phyloP scores from a whole-genome alignment of 2,888 invertebrate genomes.

The Parnassius glacialis region DNA sequence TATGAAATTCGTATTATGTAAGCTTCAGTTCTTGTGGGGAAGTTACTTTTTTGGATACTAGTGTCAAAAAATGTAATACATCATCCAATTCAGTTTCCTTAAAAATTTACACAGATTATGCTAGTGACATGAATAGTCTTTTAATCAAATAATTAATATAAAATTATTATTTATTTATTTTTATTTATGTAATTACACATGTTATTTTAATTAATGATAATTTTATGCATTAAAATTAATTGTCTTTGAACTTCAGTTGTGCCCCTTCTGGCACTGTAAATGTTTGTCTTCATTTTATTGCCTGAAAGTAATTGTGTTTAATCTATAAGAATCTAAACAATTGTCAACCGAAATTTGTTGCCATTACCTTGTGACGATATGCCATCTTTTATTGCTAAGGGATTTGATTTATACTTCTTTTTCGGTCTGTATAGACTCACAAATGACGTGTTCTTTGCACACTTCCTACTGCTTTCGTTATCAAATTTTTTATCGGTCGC shows the following conservation, averaged over 20 bases:
- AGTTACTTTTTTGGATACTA: no score
- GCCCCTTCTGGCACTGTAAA: neutral
- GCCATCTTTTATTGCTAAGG: neutral
- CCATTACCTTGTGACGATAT: neutral
- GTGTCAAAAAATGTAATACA: no score
- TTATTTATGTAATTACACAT: neutral
- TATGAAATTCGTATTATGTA: no score
- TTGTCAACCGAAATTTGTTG: neutral
- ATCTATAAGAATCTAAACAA: neutral
- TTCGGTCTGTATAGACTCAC: neutral
- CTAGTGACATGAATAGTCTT: no score
- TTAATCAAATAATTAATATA: no score
- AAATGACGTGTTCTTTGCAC: neutral
- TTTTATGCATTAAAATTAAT: slow-evolving; percentile 19
- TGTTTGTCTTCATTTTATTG: slow-evolving; percentile 4
- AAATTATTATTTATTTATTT: no score
- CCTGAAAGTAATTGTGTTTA: slow-evolving; percentile 7
- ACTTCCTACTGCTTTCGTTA: neutral
- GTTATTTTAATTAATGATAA: slow-evolving; percentile 12
- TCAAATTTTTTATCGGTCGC: neutral
- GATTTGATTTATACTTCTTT: neutral
- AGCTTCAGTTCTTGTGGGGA: no score
- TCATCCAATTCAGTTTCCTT: no score
- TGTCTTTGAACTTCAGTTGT: neutral
- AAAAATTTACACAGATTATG: no score